Evolutionary conservation across 2,888 invertebrate species (phyloP).

Genomic region (Brachylomia viminalis): DNA sequence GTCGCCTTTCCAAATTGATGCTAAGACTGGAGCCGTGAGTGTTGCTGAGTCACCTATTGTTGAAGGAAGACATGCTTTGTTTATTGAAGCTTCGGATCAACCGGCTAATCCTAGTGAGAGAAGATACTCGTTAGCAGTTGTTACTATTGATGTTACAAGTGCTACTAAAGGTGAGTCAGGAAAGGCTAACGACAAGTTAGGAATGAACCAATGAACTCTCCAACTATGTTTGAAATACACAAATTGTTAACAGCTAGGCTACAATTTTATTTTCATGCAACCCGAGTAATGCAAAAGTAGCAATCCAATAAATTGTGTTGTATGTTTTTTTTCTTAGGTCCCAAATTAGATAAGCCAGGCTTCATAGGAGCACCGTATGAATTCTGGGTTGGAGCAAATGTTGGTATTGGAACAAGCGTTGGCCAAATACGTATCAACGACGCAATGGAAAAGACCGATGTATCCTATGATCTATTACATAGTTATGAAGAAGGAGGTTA

Average conservation of each 20-base stretch:
- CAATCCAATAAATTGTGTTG: not conserved
- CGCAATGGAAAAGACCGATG: conserved; percentile 92
- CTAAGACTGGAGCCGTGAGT: conserved; percentile 92
- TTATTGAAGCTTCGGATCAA: conserved; percentile 96
- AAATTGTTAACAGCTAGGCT: not conserved
- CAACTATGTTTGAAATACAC: not conserved
- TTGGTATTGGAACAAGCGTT: conserved; percentile 95
- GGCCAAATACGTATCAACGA: conserved; percentile 95
- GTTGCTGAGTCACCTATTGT: conserved; percentile 92
- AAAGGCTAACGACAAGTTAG: not conserved
- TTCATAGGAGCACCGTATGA: conserved; percentile 96
- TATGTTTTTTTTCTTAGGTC: conserved; percentile 78
- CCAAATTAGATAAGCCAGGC: conserved; percentile 91
- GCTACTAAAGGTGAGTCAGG: conserved; percentile 83
- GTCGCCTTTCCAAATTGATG: conserved; percentile 93
- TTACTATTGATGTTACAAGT: conserved; percentile 94
- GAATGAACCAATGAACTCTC: not conserved
- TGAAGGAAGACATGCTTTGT: conserved; percentile 94
- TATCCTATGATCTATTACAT: conserved; percentile 95
- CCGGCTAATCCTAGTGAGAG: conserved; percentile 96
- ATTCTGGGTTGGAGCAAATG: conserved; percentile 97
- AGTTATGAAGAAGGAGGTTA: conserved; percentile 95
- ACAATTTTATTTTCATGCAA: not conserved
- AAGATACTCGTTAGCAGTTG: conserved; percentile 95
- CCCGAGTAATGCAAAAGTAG: not conserved